Conservation (phyloP, 2,797 vertebrate species). For the Chelon labrosus region DNA sequence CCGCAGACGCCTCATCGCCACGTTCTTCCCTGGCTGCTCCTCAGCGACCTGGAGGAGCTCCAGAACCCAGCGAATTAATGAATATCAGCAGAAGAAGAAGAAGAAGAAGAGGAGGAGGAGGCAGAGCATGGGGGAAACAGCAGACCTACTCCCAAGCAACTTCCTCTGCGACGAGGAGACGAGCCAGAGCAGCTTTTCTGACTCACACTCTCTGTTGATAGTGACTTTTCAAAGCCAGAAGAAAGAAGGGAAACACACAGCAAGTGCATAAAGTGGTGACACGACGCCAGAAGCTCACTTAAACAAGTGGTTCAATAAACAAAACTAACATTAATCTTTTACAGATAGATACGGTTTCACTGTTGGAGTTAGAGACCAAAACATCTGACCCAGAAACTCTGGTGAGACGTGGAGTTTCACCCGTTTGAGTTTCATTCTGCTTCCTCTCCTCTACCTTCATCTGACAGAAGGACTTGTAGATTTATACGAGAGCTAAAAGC, state of each 20-base stretch:
- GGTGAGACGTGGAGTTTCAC: neutral
- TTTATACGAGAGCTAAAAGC: no score
- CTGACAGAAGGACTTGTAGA: no score
- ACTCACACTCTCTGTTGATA: slow-evolving; percentile 36
- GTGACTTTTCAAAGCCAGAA: slow-evolving; percentile 29
- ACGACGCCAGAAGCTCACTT: slow-evolving; percentile 1
- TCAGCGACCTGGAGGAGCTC: slow-evolving; percentile 29
- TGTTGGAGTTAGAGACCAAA: neutral
- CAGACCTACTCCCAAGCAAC: slow-evolving; percentile 51
- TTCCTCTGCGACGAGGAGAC: slow-evolving; percentile 51
- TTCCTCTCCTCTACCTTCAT: no score
- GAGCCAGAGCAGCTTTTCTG: slow-evolving; percentile 32
- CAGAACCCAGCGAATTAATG: slow-evolving; percentile 34
- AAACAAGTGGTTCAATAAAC: slow-evolving; percentile 4
- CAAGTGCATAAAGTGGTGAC: slow-evolving; percentile 28
- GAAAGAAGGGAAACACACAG: slow-evolving; percentile 21
- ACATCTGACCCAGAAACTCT: neutral
- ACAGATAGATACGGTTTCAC: no score
- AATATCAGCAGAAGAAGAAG: slow-evolving; percentile 42
- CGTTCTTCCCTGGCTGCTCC: slow-evolving; percentile 41
- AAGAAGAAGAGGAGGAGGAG: slow-evolving; percentile 16
- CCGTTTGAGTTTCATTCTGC: no score
- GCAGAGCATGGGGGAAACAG: slow-evolving; percentile 50
- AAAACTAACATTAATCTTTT: neutral
- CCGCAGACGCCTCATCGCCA: slow-evolving; percentile 57